Percentiles rank a stretch among this genome's conserved stretches.
Conservation (phyloP, 2,797 vertebrate genomes). For the Silurus aristotelis region DNA sequence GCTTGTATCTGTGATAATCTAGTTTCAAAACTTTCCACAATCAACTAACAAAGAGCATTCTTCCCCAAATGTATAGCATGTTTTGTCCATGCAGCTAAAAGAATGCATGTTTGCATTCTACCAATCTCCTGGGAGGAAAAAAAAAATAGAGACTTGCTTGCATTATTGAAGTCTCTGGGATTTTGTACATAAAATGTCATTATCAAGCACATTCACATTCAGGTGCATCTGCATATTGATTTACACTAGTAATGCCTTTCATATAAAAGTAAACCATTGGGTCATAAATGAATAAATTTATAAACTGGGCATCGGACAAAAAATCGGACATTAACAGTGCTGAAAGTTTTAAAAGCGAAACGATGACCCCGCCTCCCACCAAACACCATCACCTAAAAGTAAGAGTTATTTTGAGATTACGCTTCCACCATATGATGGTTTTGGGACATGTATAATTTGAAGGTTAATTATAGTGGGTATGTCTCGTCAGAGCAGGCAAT, state of each 20-base stretch:
- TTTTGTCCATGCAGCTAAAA: slow-evolving; percentile 42
- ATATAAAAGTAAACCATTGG: background rate
- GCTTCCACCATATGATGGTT: slow-evolving; percentile 64
- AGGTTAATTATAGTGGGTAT: slow-evolving; percentile 77
- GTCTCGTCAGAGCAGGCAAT: slow-evolving; percentile 67
- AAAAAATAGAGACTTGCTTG: background rate
- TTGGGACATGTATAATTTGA: slow-evolving; percentile 73
- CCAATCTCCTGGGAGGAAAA: slow-evolving; percentile 18
- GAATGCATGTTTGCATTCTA: slow-evolving; percentile 29
- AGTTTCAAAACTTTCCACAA: background rate
- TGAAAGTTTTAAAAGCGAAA: slow-evolving; percentile 67
- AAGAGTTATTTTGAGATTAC: slow-evolving; percentile 74
- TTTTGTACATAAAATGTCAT: background rate
- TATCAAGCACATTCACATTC: background rate
- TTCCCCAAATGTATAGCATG: background rate
- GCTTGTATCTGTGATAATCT: background rate
- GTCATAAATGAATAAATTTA: slow-evolving; percentile 4
- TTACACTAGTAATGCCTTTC: background rate
- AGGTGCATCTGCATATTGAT: background rate
- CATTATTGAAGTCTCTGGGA: background rate
- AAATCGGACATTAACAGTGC: slow-evolving; percentile 51
- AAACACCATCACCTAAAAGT: slow-evolving; percentile 45
- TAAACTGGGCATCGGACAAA: slow-evolving; percentile 38
- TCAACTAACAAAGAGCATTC: slow-evolving; percentile 6
- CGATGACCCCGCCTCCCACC: slow-evolving; percentile 59